Evolutionary conservation across 2,797 vertebrate species (phyloP), one percentile per base, ranked within the genome.

Genomic region (Leptatherina wallacei): DNA sequence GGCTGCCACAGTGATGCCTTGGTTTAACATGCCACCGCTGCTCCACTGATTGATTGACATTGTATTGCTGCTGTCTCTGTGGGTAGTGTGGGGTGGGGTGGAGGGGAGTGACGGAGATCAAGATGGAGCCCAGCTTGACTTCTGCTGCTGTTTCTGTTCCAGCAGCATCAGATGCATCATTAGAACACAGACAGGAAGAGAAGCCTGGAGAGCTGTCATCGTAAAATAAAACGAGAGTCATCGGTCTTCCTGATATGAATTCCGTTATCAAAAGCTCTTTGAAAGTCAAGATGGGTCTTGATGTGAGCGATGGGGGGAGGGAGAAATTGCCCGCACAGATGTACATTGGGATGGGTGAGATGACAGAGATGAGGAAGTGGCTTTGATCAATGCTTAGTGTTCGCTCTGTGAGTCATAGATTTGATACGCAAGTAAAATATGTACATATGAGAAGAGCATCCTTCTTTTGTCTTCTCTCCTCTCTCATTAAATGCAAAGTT

Each of bases 401-500:
- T 79, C 40, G 56, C 74, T 65, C 40, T 85, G 36, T 82, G 78
- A 85, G 74, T 78, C 69, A 61, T 69, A 75, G 73, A 76, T 80
- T 82, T 91, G 51, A 83, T 84, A 73, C 74, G 69, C 38, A 35
- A 76, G 60, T 82, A 61, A 80, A 72, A 75, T 78, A 54, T 83
- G 66, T 86, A 71, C 64, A 68, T 74, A 78, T 89, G 72, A 81
- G 91, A 90, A 86, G 82, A 86, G 88, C 83, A 56, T 87, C 79
- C 77, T 76, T 91, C 85, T 91, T 82, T 86, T 90, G 86, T 94
- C 88, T 92, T 93, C 67, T 93, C 87, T 93, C 90, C 85, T 91
- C 85, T 93, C 88, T 93, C 85, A 91, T 83, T 91, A 90, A 92
- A 92, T 91, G 92, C 92, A 89, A 94, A 95, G 95, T 93, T 95